Conservation (phyloP, 2,888 invertebrate species). For the Tricholauxania praeusta region DNA sequence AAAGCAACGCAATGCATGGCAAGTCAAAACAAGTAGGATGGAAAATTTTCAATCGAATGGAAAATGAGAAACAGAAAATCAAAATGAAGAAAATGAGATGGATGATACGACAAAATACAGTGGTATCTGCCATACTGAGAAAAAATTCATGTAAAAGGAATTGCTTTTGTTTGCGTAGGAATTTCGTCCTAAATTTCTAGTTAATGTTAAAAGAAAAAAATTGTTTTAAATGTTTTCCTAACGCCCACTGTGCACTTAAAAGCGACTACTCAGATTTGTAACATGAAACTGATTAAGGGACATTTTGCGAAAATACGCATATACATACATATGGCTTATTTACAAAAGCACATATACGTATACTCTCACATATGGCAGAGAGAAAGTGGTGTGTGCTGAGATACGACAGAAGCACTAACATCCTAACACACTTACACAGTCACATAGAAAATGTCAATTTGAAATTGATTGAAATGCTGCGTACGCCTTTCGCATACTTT, state of each 20-base stretch:
- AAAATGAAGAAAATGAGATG: not conserved
- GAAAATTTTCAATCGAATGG: not conserved
- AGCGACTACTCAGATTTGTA: not conserved
- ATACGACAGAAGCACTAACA: not conserved
- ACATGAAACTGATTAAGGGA: conserved; percentile 17
- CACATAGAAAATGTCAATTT: conserved; percentile 20
- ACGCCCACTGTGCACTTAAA: too few species aligned
- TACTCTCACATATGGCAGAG: not conserved
- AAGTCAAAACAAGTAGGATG: too few species aligned
- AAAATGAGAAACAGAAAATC: not conserved
- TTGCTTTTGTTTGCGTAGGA: too few species aligned
- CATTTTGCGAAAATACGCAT: conserved; percentile 5
- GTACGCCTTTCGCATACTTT: too few species aligned
- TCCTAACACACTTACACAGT: not conserved
- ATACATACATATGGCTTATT: not conserved
- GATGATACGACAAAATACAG: not conserved
- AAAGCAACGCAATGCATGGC: too few species aligned
- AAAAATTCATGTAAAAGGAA: too few species aligned
- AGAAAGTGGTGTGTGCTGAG: not conserved
- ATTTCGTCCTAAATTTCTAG: too few species aligned
- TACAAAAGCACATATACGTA: not conserved
- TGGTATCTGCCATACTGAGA: too few species aligned
- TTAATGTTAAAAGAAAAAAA: too few species aligned
- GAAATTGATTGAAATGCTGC: conserved; percentile 21
- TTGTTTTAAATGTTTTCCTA: too few species aligned